A percentile compares a stretch with the other conserved stretches of the same genome.
Evolutionary conservation across 2,888 invertebrate genomes (phyloP).

Genomic region (Spodoptera exigua): DNA sequence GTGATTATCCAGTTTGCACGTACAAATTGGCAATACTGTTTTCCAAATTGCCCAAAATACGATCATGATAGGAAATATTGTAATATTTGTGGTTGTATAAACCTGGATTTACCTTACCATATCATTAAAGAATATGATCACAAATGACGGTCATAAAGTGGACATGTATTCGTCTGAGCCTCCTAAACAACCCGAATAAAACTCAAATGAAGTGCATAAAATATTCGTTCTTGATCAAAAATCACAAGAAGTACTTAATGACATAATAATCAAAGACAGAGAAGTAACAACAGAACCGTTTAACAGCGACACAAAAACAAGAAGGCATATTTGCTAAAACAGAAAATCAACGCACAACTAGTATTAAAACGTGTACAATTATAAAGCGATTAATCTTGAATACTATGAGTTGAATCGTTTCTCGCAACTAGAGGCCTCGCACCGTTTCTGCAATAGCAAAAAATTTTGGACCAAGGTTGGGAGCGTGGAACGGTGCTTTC

Average conservation of each 20-base stretch:
- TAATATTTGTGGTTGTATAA: too few relatives aligned
- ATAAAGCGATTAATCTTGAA: conserved; percentile 54
- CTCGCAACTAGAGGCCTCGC: conserved; percentile 46
- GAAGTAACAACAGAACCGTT: conserved; percentile 37
- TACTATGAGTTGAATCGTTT: conserved; percentile 47
- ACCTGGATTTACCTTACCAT: too few relatives aligned
- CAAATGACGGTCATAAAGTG: too few relatives aligned
- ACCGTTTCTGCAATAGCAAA: conserved; percentile 47
- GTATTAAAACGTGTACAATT: conserved; percentile 45
- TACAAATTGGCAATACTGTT: too few relatives aligned
- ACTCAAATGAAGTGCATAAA: neutral
- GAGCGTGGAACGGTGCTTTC: conserved; percentile 33
- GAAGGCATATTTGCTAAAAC: conserved; percentile 41
- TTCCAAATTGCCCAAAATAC: too few relatives aligned
- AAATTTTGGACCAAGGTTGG: conserved; percentile 40
- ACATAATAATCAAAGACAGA: conserved; percentile 9
- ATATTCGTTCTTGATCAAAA: neutral
- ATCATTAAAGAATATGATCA: too few relatives aligned
- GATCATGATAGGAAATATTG: too few relatives aligned
- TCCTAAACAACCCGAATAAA: too few relatives aligned
- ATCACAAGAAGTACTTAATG: conserved; percentile 4
- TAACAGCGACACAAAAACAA: conserved; percentile 45
- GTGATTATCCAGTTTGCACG: too few relatives aligned
- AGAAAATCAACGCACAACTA: conserved; percentile 44
- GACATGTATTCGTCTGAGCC: too few relatives aligned